A percentile compares a stretch with the other conserved stretches of the same genome.
Evolutionary conservation across 2,113 vertebrate species (phyloP).

Genomic region (Sylvilagus bachmani): DNA sequence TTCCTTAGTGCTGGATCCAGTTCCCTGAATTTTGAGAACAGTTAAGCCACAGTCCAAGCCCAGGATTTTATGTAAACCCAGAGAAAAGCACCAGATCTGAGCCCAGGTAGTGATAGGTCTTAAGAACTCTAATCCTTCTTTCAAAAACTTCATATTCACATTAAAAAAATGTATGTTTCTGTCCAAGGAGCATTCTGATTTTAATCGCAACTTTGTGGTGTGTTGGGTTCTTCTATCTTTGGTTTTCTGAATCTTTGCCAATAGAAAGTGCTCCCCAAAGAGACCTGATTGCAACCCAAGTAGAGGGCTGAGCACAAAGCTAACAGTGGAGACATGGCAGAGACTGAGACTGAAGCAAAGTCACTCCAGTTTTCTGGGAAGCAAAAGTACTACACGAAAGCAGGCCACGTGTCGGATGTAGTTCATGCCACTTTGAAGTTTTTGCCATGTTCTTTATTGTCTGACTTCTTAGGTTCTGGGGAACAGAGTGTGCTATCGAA

Average conservation of each 20-base stretch:
- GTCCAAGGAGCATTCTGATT: neutral
- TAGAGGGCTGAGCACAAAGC: neutral
- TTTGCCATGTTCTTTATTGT: neutral
- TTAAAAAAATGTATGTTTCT: slow-evolving; percentile 3
- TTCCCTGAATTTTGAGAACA: slow-evolving; percentile 35
- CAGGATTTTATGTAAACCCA: slow-evolving; percentile 51
- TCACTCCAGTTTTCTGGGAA: neutral
- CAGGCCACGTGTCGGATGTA: neutral
- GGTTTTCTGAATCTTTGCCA: neutral
- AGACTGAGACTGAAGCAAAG: neutral
- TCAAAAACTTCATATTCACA: neutral
- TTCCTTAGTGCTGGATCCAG: slow-evolving; percentile 19
- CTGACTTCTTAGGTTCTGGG: neutral
- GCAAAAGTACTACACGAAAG: neutral
- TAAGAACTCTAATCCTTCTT: slow-evolving; percentile 28
- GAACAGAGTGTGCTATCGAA: neutral
- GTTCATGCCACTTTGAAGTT: neutral
- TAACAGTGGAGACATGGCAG: neutral
- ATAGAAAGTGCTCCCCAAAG: slow-evolving; percentile 5
- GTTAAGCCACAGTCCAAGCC: slow-evolving; percentile 15
- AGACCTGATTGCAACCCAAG: neutral
- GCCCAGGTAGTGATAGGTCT: neutral
- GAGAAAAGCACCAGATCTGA: slow-evolving; percentile 70
- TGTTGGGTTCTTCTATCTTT: neutral
- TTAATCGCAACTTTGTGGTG: slow-evolving; percentile 10